Evolutionary conservation across 2,797 vertebrate species (phyloP).

Genomic region (Anas acuta): DNA sequence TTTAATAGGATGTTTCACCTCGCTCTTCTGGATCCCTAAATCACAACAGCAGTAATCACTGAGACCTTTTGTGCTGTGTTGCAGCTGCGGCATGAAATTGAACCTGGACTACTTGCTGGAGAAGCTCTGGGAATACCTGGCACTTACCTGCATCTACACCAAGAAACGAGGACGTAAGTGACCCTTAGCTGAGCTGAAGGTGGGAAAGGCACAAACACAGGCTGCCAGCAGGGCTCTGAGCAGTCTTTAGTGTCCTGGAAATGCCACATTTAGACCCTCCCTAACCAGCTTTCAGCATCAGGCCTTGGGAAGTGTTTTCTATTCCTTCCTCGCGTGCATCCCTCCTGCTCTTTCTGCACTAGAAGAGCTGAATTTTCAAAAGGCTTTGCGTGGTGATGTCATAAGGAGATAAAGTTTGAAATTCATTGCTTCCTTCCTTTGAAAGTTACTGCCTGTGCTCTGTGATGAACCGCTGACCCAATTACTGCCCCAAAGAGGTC

Average conservation of each 20-base stretch:
- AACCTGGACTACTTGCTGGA: conserved; percentile 97
- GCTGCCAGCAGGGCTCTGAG: neutral
- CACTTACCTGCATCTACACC: conserved; percentile 96
- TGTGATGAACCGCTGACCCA: neutral
- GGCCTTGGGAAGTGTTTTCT: neutral
- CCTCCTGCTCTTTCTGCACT: neutral
- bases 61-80: conserved; percentile 16
- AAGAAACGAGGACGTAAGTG: conserved; percentile 96
- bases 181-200: neutral
- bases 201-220: neutral
- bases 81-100: conserved; percentile 96
- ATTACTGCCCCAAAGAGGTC: neutral
- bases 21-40: conserved; percentile 1
- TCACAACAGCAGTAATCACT: neutral
- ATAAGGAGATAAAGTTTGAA: neutral
- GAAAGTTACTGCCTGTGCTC: neutral
- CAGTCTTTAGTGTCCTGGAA: neutral
- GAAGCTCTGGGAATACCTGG: conserved; percentile 94
- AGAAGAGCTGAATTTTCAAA: neutral
- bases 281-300: neutral
- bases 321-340: neutral
- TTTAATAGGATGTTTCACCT: neutral
- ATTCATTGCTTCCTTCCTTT: neutral
- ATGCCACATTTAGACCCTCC: neutral
- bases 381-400: neutral